A percentile compares a stretch with the other conserved stretches of the same genome.
Evolutionary conservation across 2,888 invertebrate species (phyloP).

Genomic region (Drosophila prolongata): DNA sequence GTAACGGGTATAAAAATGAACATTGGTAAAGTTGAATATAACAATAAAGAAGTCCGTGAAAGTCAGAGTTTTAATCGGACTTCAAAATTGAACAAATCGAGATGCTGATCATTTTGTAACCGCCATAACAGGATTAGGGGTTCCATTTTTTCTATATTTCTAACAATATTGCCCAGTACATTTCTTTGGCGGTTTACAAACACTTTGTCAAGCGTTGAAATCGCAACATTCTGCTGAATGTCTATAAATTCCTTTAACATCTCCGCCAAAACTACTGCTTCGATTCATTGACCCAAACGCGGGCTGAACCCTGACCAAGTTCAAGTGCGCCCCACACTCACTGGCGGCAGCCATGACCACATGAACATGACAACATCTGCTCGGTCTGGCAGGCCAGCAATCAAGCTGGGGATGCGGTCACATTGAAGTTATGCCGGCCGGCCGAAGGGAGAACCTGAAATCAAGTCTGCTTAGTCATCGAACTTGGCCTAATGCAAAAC

Average conservation of each 20-base stretch:
- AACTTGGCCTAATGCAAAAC: conserved; percentile 76
- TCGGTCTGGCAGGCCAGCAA: conserved; percentile 27
- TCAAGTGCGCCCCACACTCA: conserved; percentile 16
- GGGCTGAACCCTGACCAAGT: conserved; percentile 9
- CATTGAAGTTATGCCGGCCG: conserved; percentile 73
- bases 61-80: no score
- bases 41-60: no score
- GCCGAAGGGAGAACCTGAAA: conserved; percentile 48
- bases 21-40: no score
- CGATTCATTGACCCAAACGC: conserved; percentile 8
- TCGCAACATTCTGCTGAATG: neutral
- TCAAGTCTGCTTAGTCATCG: conserved; percentile 71
- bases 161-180: no score
- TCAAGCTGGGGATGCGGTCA: conserved; percentile 60
- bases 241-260: neutral
- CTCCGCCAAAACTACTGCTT: neutral
- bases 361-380: conserved; percentile 52
- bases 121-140: no score
- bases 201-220: neutral
- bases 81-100: no score
- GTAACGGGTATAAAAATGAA: no score
- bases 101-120: no score
- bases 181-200: no score
- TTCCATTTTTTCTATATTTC: no score
- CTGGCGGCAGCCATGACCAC: conserved; percentile 4